A percentile compares a stretch with the other conserved stretches of the same genome.
Evolutionary conservation across 2,797 vertebrate species (phyloP).

Genomic region (Sebastes matsubarae): DNA sequence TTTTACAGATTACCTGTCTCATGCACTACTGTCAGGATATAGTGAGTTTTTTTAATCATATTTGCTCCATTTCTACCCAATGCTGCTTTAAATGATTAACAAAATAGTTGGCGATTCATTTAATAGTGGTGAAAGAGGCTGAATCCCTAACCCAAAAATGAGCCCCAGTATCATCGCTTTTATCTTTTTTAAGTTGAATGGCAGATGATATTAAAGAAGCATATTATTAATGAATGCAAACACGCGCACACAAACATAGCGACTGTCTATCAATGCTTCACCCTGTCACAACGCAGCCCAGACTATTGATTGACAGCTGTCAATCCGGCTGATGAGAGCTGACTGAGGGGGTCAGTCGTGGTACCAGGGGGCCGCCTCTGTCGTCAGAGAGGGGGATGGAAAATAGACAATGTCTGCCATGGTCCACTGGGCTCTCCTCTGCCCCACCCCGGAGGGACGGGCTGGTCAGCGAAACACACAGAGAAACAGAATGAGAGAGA

Average conservation of each 20-base stretch:
- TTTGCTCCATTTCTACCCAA: too few species aligned
- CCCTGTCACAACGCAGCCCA: slow-evolving; percentile 37
- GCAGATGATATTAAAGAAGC: slow-evolving; percentile 38
- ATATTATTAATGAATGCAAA: slow-evolving; percentile 4
- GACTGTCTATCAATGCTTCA: slow-evolving; percentile 48
- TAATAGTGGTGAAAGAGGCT: background rate
- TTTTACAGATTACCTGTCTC: too few species aligned
- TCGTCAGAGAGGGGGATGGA: slow-evolving; percentile 46
- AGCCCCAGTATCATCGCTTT: background rate
- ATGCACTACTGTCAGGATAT: too few species aligned
- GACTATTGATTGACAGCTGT: slow-evolving; percentile 72
- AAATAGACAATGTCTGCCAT: slow-evolving; percentile 60
- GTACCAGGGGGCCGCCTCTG: slow-evolving; percentile 46
- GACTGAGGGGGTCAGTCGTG: slow-evolving; percentile 68
- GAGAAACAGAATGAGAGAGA: background rate
- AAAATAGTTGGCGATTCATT: too few species aligned
- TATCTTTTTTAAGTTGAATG: background rate
- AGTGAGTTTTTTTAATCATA: too few species aligned
- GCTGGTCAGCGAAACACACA: slow-evolving; percentile 21
- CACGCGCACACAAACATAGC: slow-evolving; percentile 13
- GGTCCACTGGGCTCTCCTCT: slow-evolving; percentile 55
- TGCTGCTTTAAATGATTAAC: too few species aligned
- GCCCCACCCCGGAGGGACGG: slow-evolving; percentile 52
- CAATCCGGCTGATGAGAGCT: slow-evolving; percentile 65
- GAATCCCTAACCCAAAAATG: background rate